Evolutionary conservation across 2,797 vertebrate genomes (phyloP).

Genomic region (Toxotes lorentzi): DNA sequence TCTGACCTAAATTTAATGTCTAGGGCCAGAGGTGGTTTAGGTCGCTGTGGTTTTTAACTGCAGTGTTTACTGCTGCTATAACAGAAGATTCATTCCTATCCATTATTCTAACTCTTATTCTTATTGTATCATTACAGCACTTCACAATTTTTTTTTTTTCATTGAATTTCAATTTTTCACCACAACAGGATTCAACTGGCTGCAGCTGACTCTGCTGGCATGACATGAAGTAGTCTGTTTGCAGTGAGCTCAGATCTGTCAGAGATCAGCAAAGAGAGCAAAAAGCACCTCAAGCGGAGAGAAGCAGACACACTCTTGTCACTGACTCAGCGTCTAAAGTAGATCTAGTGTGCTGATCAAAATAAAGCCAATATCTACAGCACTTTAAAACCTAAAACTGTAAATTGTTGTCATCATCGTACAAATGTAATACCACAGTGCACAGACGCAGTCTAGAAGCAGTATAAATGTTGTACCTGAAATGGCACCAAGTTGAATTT

Average conservation of each 20-base stretch:
- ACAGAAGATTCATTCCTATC: no score
- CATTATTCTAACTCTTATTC: not conserved
- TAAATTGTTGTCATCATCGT: not conserved
- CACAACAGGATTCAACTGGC: not conserved
- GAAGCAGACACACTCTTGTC: not conserved
- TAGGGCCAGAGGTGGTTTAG: not conserved
- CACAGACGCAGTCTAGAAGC: not conserved
- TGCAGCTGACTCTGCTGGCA: not conserved
- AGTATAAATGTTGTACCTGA: not conserved
- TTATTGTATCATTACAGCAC: conserved; percentile 6
- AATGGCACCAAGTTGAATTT: conserved; percentile 1
- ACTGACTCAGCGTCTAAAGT: not conserved
- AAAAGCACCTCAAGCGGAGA: not conserved
- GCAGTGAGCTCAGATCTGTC: conserved; percentile 2
- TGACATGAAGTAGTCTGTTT: conserved; percentile 1
- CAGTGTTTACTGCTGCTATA: not conserved
- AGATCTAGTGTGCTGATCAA: not conserved
- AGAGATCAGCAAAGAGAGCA: conserved; percentile 15
- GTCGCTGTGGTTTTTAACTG: not conserved
- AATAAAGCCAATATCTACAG: conserved; percentile 15
- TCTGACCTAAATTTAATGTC: conserved; percentile 7
- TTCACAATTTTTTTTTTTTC: not conserved
- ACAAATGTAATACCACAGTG: not conserved
- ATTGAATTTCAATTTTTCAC: not conserved
- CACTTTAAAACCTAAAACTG: not conserved